These are phyloP conservation scores for Aphrophora alni DNA, from an alignment of 2,888 invertebrate genomes.

Conservation along the genomic window DNA sequence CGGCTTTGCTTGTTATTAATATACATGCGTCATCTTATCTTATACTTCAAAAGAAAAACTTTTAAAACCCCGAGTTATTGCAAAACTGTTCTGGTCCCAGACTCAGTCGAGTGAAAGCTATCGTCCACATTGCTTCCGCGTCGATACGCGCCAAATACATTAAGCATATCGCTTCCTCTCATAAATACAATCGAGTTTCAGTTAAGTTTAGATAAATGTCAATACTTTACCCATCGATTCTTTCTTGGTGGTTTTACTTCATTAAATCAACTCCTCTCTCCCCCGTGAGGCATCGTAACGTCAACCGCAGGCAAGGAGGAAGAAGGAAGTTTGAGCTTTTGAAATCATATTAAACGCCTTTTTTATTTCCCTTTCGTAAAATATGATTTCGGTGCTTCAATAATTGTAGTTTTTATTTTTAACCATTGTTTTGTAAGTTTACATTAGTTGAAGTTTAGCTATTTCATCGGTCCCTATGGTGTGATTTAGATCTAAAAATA, in stretches of 20 bases:
- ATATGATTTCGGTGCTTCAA: too few relatives aligned
- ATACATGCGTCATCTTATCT: constrained; percentile 7
- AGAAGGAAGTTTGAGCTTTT: too few relatives aligned
- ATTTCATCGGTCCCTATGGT: too few relatives aligned
- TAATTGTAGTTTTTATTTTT: too few relatives aligned
- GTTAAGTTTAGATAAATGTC: not conserved
- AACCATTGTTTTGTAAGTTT: too few relatives aligned
- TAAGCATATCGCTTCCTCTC: not conserved
- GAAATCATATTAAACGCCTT: too few relatives aligned
- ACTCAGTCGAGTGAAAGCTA: not conserved
- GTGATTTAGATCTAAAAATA: too few relatives aligned
- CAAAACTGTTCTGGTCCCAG: not conserved
- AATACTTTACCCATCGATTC: not conserved
- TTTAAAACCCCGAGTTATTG: not conserved
- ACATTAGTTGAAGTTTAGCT: too few relatives aligned
- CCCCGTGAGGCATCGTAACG: not conserved
- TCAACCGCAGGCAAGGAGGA: not conserved
- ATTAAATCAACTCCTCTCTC: not conserved
- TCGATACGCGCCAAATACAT: not conserved
- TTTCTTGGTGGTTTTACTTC: not conserved
- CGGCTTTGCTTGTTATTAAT: not conserved
- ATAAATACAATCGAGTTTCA: constrained; percentile 2
- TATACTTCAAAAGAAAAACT: not conserved
- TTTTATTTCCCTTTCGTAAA: too few relatives aligned
- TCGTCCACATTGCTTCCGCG: not conserved